Evolutionary conservation across 64 coral and sea anemone genomes (phyloP).

Genomic region (Montipora foliosa): DNA sequence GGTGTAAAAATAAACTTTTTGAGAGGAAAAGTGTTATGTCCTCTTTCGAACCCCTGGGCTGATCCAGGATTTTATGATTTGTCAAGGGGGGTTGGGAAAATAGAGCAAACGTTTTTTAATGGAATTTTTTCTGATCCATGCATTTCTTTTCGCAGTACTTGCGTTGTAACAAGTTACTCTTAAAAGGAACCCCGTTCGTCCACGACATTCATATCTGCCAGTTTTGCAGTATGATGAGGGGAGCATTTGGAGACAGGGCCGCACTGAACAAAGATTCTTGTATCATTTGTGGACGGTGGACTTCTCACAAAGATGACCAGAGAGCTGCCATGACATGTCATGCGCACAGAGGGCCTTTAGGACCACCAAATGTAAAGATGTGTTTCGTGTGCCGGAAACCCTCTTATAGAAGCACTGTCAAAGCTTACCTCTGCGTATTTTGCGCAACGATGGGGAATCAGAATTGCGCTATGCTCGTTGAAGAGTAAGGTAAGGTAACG

Average conservation of each 20-base stretch:
- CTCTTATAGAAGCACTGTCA: conserved; percentile 26
- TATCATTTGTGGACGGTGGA: conserved; percentile 72
- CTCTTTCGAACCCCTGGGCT: no score
- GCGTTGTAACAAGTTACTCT: conserved; percentile 54
- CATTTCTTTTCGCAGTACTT: conserved; percentile 30
- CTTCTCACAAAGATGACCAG: conserved; percentile 41
- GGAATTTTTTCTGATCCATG: no score
- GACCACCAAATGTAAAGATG: conserved; percentile 61
- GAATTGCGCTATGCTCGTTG: conserved; percentile 57
- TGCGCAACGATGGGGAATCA: conserved; percentile 25
- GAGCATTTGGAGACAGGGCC: conserved; percentile 68
- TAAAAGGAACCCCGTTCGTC: neutral
- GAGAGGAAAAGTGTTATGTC: no score
- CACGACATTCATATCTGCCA: conserved; percentile 74
- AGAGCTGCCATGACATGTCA: conserved; percentile 63
- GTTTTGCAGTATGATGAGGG: conserved; percentile 62
- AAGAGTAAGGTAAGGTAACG: neutral
- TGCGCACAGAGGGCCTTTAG: conserved; percentile 51
- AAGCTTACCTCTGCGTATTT: conserved; percentile 61
- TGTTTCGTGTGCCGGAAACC: conserved; percentile 70
- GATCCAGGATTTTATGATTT: no score
- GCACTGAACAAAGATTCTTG: conserved; percentile 69
- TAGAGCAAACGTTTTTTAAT: no score
- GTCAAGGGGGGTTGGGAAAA: no score
- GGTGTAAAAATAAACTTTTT: no score